Evolutionary conservation across 2,797 vertebrate genomes (phyloP), one percentile per base, ranked within the genome.

Genomic region (Pipistrellus kuhlii): DNA sequence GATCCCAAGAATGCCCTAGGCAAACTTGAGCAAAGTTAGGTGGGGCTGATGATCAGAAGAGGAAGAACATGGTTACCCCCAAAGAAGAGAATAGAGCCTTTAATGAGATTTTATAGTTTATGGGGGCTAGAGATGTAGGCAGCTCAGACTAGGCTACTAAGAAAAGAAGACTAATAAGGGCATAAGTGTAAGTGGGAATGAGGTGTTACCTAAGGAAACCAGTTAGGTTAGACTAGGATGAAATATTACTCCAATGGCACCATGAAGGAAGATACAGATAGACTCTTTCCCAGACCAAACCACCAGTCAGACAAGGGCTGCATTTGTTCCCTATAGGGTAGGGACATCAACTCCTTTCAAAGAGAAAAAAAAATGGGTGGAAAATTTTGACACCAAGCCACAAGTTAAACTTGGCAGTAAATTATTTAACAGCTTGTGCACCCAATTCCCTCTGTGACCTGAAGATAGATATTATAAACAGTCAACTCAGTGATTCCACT

Each of bases 151-250:
- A 88, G 64, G 71, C 6, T 83, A 83, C 71, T 93, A 88, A n/a
- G 25, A 72, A 89, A 78, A 78, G 86, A 90, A 86, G 53, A 83
- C 25, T 27, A 72, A 86, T 17, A 87, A 72, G 32, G 21, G 25
- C 2, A 44, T 59, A 66, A 64, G 46, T n/a, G 46, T 21, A 72
- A 46, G 81, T 57, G 62, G 23, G 35, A 86, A 64, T 75, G 23
- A 46, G 30, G 46, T 91, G 15, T 57, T 80, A 76, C 46, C 81
- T 81, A 78, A 73, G n/a, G 85, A 95, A 75, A 46, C 78, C 72
- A 71, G 12, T 53, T 11, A 2, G 3, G 2, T 89, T 89, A 90
- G 72, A 77, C 14, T 14, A 85, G 25, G 13, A 80, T 41, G 55
- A 69, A 35, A 76, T 68, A 38, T 57, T 8, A 89, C 41, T 44